phyloP scores from a whole-genome alignment of 2,888 invertebrate genomes.

The Ormyrus rosae region DNA sequence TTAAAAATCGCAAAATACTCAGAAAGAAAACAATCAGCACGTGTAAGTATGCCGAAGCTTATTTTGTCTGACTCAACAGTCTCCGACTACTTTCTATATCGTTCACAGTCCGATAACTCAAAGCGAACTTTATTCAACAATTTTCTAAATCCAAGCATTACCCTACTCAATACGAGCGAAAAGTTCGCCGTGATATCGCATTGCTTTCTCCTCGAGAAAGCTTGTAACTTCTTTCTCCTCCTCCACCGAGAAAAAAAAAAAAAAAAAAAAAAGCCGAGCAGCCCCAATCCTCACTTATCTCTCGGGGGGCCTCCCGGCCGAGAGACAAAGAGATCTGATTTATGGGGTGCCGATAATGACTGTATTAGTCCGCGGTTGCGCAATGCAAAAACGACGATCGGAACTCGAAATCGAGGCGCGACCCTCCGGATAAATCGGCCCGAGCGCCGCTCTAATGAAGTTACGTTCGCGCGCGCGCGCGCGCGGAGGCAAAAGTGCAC shows the following conservation, averaged over 20 bases:
- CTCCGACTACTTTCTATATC: too few relatives aligned
- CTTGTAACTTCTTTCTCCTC: background rate
- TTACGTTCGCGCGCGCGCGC: conserved; percentile 22
- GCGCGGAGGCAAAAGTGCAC: conserved; percentile 21
- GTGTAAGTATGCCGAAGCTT: background rate
- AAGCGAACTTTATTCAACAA: too few relatives aligned
- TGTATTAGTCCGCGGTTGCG: conserved; percentile 30
- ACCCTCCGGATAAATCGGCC: conserved; percentile 28
- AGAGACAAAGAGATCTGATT: conserved; percentile 48
- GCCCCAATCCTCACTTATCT: background rate
- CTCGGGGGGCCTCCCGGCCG: background rate
- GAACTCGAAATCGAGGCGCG: conserved; percentile 9
- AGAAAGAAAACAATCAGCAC: background rate
- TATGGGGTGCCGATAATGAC: conserved; percentile 50
- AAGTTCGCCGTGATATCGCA: conserved; percentile 5
- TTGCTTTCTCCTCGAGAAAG: conserved; percentile 6
- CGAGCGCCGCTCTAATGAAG: conserved; percentile 36
- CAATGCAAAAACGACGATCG: background rate
- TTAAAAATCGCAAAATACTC: too few relatives aligned
- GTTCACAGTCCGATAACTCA: too few relatives aligned
- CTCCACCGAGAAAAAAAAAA: too few relatives aligned
- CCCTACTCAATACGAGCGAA: background rate
- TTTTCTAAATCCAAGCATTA: background rate
- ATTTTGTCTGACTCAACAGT: too few relatives aligned
- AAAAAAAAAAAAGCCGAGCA: background rate